These are phyloP conservation scores for Mohoua ochrocephala DNA, from an alignment of 2,113 vertebrate species.

Conservation along the genomic window DNA sequence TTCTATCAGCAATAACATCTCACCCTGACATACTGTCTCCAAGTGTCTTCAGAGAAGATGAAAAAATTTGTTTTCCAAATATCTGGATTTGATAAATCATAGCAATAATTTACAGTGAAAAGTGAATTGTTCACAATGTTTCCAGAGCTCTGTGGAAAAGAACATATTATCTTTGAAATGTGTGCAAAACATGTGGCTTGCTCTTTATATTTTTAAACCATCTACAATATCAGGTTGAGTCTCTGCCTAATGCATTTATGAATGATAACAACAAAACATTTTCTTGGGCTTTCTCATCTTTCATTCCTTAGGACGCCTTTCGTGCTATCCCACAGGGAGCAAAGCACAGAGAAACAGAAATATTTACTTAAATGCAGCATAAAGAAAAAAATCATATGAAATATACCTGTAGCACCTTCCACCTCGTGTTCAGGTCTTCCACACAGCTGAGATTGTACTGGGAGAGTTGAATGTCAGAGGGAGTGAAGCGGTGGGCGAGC, in stretches of 20 bases:
- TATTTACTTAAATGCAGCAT: not conserved
- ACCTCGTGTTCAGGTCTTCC: slow-evolving; percentile 90
- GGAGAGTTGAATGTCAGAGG: slow-evolving; percentile 84
- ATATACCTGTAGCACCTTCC: slow-evolving; percentile 92
- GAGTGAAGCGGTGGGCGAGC: slow-evolving; percentile 80
- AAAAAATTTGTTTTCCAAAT: not conserved
- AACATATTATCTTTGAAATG: not conserved
- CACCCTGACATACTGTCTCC: not conserved
- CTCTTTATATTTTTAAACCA: not conserved
- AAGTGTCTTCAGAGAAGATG: not conserved
- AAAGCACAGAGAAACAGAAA: not conserved
- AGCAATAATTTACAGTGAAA: not conserved
- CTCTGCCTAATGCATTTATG: not conserved
- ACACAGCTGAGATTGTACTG: slow-evolving; percentile 83
- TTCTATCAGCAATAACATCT: not conserved
- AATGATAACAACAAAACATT: not conserved
- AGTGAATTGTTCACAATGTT: not conserved
- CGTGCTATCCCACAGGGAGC: not conserved
- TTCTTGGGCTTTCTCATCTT: not conserved
- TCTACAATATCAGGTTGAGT: not conserved
- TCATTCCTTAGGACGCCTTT: not conserved
- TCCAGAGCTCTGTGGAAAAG: not conserved
- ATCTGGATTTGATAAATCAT: not conserved
- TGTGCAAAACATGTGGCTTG: not conserved
- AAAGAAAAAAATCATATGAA: not conserved